These are phyloP conservation scores for Drosophila burlai DNA, from an alignment of 1,140 invertebrate genomes.

Conservation along the genomic window DNA sequence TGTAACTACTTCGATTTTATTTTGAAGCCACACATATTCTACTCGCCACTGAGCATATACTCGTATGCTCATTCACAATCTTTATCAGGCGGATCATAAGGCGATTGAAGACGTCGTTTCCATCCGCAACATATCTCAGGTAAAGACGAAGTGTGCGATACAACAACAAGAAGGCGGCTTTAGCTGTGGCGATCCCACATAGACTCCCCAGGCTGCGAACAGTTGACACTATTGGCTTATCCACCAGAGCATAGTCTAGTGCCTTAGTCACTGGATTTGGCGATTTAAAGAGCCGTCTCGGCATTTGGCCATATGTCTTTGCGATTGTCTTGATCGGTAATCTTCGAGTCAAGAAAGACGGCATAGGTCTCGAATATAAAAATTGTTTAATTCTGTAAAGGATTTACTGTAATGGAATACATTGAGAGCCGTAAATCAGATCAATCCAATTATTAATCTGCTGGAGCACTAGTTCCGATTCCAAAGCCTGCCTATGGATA, in stretches of 20 bases:
- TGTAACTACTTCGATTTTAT: constrained; percentile 72
- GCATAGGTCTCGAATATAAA: constrained; percentile 90
- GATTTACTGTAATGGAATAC: constrained; percentile 90
- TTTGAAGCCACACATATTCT: constrained; percentile 65
- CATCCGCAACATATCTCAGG: too few species aligned
- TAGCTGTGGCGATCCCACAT: constrained; percentile 92
- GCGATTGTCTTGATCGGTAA: constrained; percentile 95
- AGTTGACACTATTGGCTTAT: constrained; percentile 84
- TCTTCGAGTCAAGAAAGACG: constrained; percentile 92
- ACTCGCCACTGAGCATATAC: constrained; percentile 31
- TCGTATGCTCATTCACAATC: constrained; percentile 9
- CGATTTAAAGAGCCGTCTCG: constrained; percentile 92
- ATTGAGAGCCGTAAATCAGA: constrained; percentile 97
- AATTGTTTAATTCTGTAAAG: too few species aligned
- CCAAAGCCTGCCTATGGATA: constrained; percentile 94
- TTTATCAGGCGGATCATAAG: not conserved
- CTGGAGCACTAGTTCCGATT: constrained; percentile 92
- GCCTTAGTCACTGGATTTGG: constrained; percentile 89
- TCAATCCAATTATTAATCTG: constrained; percentile 97
- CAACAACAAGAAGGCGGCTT: constrained; percentile 86
- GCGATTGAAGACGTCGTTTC: too few species aligned
- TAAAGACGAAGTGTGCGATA: too few species aligned
- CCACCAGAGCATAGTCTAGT: constrained; percentile 70
- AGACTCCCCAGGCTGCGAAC: constrained; percentile 91
- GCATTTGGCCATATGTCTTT: constrained; percentile 97